These are phyloP conservation scores for Papilio helenus DNA, from an alignment of 1,140 invertebrate genomes.

Conservation along the genomic window DNA sequence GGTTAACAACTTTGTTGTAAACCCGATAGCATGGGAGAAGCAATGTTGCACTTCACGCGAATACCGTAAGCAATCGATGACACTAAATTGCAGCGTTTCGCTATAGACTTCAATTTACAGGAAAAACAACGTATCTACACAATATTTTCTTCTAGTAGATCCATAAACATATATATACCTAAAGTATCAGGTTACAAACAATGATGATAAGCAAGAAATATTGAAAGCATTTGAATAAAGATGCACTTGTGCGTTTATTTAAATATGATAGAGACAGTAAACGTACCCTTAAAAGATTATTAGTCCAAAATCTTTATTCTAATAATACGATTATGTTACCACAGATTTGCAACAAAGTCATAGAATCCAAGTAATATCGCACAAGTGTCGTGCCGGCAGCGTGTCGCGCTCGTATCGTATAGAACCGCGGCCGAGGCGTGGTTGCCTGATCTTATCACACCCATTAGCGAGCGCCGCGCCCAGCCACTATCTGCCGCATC, in stretches of 20 bases:
- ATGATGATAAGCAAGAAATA: not conserved
- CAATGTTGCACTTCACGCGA: slow-evolving; percentile 31
- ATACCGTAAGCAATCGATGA: slow-evolving; percentile 24
- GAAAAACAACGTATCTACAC: not conserved
- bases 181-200: not conserved
- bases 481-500: slow-evolving; percentile 74
- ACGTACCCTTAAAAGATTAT: not conserved
- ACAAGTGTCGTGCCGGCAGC: slow-evolving; percentile 39
- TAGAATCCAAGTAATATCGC: slow-evolving; percentile 12
- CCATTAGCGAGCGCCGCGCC: slow-evolving; percentile 76
- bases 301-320: not conserved
- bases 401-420: slow-evolving; percentile 33
- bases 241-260: too few species aligned
- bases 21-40: slow-evolving; percentile 32
- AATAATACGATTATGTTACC: not conserved
- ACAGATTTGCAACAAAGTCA: slow-evolving; percentile 3
- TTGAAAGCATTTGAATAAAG: not conserved
- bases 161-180: not conserved
- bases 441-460: slow-evolving; percentile 75
- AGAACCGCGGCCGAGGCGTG: slow-evolving; percentile 64
- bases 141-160: not conserved
- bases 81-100: not conserved
- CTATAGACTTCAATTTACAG: not conserved
- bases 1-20: slow-evolving; percentile 60
- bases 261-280: too few species aligned